A percentile compares a stretch with the other conserved stretches of the same genome.
Evolutionary conservation across 2,888 invertebrate genomes (phyloP).

Genomic region (Platypus cylindrus): DNA sequence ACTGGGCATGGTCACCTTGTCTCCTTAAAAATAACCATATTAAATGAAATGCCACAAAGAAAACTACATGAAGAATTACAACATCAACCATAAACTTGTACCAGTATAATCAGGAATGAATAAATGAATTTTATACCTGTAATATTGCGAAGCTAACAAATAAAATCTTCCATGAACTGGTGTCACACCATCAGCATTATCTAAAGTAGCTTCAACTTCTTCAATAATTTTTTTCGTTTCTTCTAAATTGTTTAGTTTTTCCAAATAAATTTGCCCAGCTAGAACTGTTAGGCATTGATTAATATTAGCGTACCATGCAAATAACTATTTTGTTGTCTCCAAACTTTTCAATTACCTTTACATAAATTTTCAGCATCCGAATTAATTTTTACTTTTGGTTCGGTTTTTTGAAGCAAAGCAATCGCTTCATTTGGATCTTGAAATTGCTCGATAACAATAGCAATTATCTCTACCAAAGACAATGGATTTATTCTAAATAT

Average conservation of each 20-base stretch:
- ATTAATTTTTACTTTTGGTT: slow-evolving; percentile 72
- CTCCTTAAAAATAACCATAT: too few relatives aligned
- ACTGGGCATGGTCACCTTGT: slow-evolving; percentile 83
- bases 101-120: too few relatives aligned
- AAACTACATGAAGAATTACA: too few relatives aligned
- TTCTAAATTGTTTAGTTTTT: slow-evolving; percentile 64
- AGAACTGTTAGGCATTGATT: slow-evolving; percentile 69
- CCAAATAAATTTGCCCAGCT: slow-evolving; percentile 66
- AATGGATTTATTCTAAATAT: slow-evolving; percentile 86
- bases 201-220: slow-evolving; percentile 70
- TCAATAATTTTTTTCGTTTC: slow-evolving; percentile 76
- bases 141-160: slow-evolving; percentile 82
- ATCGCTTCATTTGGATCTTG: slow-evolving; percentile 72
- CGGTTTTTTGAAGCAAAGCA: slow-evolving; percentile 77
- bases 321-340: too few relatives aligned
- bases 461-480: slow-evolving; percentile 79
- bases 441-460: slow-evolving; percentile 62
- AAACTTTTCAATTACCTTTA: too few relatives aligned
- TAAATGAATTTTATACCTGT: too few relatives aligned
- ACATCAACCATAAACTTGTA: too few relatives aligned
- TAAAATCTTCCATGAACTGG: slow-evolving; percentile 91
- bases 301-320: too few relatives aligned
- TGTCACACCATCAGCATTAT: slow-evolving; percentile 84
- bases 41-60: too few relatives aligned
- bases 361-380: slow-evolving; percentile 82